Evolutionary conservation across 2,888 invertebrate species (phyloP), one percentile per base, ranked within the genome.

Genomic region (Philaethria dido): DNA sequence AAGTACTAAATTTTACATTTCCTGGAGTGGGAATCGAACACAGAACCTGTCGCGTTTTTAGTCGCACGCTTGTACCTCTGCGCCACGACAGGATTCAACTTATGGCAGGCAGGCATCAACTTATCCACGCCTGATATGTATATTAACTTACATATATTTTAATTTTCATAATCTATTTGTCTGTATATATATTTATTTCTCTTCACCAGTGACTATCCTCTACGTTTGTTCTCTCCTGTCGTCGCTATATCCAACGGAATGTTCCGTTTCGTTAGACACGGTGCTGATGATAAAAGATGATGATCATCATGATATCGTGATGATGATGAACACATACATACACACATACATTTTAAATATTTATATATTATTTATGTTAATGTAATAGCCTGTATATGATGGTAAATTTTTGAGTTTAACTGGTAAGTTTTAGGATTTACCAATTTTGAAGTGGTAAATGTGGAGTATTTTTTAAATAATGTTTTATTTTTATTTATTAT

Each of bases 161-260:
- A 29, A 4, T 29, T 29, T 29, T 3, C 29, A 6, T 29, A 4
- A 6, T 29, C 29, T 29, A 9, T 22, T 1, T 50, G 14, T 22
- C 9, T 3, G 13, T 50, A n/a, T 3, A 42, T 22, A 14, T 11
- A 2, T n/a, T 44, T 13, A 14, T 20, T 44, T 39, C 8, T 1
- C n/a, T 16, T 57, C 92, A 92, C 47, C 86, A 97, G 96, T 76
- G 95, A 96, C 73, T 95, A 94, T 77, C 96, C 96, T 0, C 87
- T 97, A 14, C 95, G 95, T 72, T 85, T 98, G 33, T 98, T 98
- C 85, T 96, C 97, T 16, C 96, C 96, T 0, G 97, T 97, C 54
- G 96, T 97, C 70, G 95, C 95, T 68, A 94, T 97, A 72, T 96
- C 97, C 1, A 97, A 98, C 88, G 93, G 95, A 1, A 89, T 97